Evolutionary conservation across 2,113 vertebrate genomes (phyloP), one percentile per base, ranked within the genome.

Genomic region (Anarrhichthys ocellatus): DNA sequence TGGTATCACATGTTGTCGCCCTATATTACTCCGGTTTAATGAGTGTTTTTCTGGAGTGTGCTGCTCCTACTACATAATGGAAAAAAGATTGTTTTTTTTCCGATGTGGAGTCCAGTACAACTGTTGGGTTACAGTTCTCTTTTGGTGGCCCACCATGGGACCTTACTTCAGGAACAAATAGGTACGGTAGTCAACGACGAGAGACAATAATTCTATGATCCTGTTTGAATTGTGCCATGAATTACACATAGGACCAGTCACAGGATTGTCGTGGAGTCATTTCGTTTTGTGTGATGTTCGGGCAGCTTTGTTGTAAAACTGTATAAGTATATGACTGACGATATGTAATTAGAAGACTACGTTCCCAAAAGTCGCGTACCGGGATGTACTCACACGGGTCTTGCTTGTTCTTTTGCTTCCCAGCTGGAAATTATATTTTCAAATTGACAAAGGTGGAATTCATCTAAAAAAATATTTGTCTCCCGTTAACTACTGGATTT

Each of bases 1-100:
- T 50, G 80, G 61, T 68, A 58, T 24, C 59, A 42, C 11, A 17
- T 52, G 52, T 82, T 72, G 67, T 84, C 61, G 73, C 40, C 67
- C 72, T 65, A 22, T 68, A 80, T 77, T 72, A 71, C 40, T 69
- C 24, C 50, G 22, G 72, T 44, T 67, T 42, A 56, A 29, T 42
- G 46, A 73, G 64, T 69, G 56, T 27, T 74, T 75, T 76, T 29
- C n/a, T 69, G n/a, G 36, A 64, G 59, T 64, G 15, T 70, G 32
- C 46, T 66, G 20, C 48, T 77, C 63, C 48, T 63, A 58, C 22
- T 58, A 64, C 63, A 76, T 38, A 68, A 69, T 68, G 61, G 15
- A 77, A 50, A 68, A 66, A 34, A 66, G 8, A 6, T 52, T 9
- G 20, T 5, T 56, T 27, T 18, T 24, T 62, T 74, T 56, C 24